Percentiles rank a stretch among this genome's conserved stretches.
phyloP scores from a whole-genome alignment of 2,888 invertebrate species.

The Chamaedrilus cognettii region DNA sequence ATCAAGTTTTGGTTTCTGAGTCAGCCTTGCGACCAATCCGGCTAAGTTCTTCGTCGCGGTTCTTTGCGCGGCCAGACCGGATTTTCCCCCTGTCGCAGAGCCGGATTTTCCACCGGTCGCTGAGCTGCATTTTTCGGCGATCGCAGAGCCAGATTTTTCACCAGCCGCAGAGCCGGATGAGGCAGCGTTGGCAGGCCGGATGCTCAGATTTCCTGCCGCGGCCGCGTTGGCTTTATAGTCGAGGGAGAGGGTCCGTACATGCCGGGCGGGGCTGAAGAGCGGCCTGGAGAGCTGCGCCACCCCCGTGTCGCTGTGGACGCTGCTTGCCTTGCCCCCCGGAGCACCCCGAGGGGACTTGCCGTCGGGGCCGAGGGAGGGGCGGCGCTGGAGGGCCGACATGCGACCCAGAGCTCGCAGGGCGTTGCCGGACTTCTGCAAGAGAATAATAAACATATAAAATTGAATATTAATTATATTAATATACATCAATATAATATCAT shows the following conservation, averaged over 20 bases:
- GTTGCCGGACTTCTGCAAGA: conserved; percentile 76
- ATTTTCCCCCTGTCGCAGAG: not conserved
- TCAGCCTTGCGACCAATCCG: too few species aligned
- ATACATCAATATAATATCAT: too few species aligned
- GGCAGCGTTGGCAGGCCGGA: too few species aligned
- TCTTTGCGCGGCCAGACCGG: not conserved
- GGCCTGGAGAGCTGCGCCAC: too few species aligned
- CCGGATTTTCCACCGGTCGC: too few species aligned
- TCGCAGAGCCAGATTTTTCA: not conserved
- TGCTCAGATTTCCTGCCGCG: too few species aligned
- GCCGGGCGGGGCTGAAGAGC: not conserved
- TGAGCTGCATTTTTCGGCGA: too few species aligned
- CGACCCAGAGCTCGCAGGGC: conserved; percentile 82
- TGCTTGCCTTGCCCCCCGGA: not conserved
- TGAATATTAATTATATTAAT: too few species aligned
- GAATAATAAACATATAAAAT: too few species aligned
- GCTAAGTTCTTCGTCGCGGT: not conserved
- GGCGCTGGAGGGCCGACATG: conserved; percentile 63
- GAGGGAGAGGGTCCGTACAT: not conserved
- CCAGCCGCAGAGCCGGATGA: too few species aligned
- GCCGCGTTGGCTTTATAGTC: not conserved
- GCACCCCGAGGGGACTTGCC: not conserved
- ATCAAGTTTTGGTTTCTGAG: too few species aligned
- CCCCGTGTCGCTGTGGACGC: conserved; percentile 5
- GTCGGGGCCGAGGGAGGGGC: conserved; percentile 6